These are phyloP conservation scores for Drosophila meridionalis DNA, from an alignment of 2,888 invertebrate genomes.

Conservation along the genomic window DNA sequence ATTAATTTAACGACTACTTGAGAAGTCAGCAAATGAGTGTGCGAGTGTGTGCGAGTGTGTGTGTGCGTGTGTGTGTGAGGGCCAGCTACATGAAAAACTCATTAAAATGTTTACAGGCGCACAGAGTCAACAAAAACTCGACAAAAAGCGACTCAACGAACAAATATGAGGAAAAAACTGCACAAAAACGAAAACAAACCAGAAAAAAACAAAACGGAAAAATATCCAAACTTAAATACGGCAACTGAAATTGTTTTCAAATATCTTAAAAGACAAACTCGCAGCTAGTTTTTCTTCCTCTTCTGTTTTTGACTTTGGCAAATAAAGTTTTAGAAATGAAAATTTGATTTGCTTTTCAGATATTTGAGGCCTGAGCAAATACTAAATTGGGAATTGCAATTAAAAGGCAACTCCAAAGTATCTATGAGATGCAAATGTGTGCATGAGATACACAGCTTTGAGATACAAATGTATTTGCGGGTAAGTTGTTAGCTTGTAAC, in stretches of 20 bases:
- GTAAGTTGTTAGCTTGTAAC: neutral
- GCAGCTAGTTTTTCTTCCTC: conserved; percentile 12
- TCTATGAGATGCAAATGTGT: conserved; percentile 23
- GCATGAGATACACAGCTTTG: neutral
- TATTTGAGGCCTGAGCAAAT: conserved; percentile 57
- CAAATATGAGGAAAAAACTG: conserved; percentile 20
- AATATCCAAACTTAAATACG: conserved; percentile 38
- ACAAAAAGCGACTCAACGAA: conserved; percentile 52
- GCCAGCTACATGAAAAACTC: conserved; percentile 79
- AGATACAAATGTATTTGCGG: conserved; percentile 19
- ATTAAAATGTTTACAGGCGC: conserved; percentile 81
- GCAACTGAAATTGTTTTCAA: conserved; percentile 70
- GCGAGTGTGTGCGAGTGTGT: conserved; percentile 9
- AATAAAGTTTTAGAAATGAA: conserved; percentile 58
- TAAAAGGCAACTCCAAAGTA: conserved; percentile 36
- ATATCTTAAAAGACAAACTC: conserved; percentile 35
- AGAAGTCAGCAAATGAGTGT: conserved; percentile 68
- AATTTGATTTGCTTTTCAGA: conserved; percentile 61
- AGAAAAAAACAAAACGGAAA: conserved; percentile 23
- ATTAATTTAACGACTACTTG: conserved; percentile 83
- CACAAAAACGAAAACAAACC: conserved; percentile 29
- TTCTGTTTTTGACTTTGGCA: conserved; percentile 18
- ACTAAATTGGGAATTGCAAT: conserved; percentile 63
- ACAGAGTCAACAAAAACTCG: conserved; percentile 68
- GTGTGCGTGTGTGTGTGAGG: conserved; percentile 22